A percentile compares a stretch with the other conserved stretches of the same genome.
Evolutionary conservation across 1,140 invertebrate genomes (phyloP).

Genomic region (Diabrotica undecimpunctata): DNA sequence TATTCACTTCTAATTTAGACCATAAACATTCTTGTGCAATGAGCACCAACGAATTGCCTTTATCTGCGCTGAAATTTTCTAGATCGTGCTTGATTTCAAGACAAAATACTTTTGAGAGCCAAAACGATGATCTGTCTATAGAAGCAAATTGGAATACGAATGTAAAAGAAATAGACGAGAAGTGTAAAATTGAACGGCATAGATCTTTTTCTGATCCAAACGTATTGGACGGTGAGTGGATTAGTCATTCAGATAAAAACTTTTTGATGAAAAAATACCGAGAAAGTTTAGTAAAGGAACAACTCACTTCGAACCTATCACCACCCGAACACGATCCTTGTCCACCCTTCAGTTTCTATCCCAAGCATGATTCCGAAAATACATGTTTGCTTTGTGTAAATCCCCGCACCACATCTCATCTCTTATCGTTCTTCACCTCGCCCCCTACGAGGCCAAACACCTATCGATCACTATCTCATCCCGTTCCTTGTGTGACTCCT

Average conservation of each 20-base stretch:
- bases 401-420: constrained; percentile 49
- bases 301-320: constrained; percentile 18
- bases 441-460: constrained; percentile 36
- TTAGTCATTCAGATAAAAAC: constrained; percentile 29
- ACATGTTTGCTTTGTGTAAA: constrained; percentile 47
- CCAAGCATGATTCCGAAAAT: constrained; percentile 45
- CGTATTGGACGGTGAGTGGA: constrained; percentile 38
- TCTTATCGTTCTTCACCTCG: constrained; percentile 44
- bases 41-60: constrained; percentile 57
- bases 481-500: constrained; percentile 39
- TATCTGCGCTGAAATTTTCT: constrained; percentile 53
- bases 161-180: constrained; percentile 23
- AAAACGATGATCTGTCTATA: constrained; percentile 35
- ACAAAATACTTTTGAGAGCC: constrained; percentile 32
- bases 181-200: constrained; percentile 24
- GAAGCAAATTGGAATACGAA: constrained; percentile 40
- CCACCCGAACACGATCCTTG: constrained; percentile 18
- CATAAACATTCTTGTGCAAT: constrained; percentile 47
- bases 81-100: constrained; percentile 26
- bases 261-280: constrained; percentile 36
- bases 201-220: constrained; percentile 46
- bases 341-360: constrained; percentile 38
- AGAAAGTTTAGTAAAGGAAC: constrained; percentile 23
- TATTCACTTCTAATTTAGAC: constrained; percentile 39
- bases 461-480: constrained; percentile 43